Evolutionary conservation across 1,140 invertebrate species (phyloP).

Genomic region (Brachionus rubens): DNA sequence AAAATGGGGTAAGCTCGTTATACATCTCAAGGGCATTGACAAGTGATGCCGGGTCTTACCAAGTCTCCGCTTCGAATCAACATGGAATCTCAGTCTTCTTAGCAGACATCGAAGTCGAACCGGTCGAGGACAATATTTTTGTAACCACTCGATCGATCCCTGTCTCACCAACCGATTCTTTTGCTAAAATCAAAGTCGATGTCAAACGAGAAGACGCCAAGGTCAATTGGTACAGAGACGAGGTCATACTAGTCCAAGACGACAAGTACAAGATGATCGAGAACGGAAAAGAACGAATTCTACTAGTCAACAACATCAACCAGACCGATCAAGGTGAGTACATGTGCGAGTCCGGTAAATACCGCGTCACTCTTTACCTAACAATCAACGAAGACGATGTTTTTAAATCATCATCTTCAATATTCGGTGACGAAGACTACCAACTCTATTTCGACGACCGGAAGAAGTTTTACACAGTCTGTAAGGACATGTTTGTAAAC

Average conservation of each 20-base stretch:
- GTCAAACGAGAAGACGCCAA: slow-evolving; percentile 16
- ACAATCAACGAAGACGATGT: slow-evolving; percentile 23
- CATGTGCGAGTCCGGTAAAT: slow-evolving; percentile 19
- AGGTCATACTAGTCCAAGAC: neutral
- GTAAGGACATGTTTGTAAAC: slow-evolving; percentile 37
- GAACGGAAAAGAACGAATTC: slow-evolving; percentile 19
- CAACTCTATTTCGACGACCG: neutral
- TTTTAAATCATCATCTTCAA: neutral
- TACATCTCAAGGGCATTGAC: neutral
- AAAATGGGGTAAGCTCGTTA: slow-evolving; percentile 19
- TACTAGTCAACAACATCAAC: slow-evolving; percentile 20
- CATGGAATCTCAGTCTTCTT: slow-evolving; percentile 30
- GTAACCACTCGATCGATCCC: neutral
- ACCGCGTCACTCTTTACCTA: slow-evolving; percentile 34
- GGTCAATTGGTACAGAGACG: slow-evolving; percentile 24
- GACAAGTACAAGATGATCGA: slow-evolving; percentile 35
- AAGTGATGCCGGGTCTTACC: slow-evolving; percentile 30
- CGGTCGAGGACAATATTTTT: slow-evolving; percentile 21
- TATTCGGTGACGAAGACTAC: neutral
- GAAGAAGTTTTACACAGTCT: neutral
- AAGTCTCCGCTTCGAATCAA: slow-evolving; percentile 30
- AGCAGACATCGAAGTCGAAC: slow-evolving; percentile 27
- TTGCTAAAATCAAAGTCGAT: neutral
- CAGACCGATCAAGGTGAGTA: slow-evolving; percentile 19
- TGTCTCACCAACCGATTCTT: too few relatives aligned